These are phyloP conservation scores for Lymantria dispar DNA, from an alignment of 2,888 invertebrate genomes.

Conservation along the genomic window DNA sequence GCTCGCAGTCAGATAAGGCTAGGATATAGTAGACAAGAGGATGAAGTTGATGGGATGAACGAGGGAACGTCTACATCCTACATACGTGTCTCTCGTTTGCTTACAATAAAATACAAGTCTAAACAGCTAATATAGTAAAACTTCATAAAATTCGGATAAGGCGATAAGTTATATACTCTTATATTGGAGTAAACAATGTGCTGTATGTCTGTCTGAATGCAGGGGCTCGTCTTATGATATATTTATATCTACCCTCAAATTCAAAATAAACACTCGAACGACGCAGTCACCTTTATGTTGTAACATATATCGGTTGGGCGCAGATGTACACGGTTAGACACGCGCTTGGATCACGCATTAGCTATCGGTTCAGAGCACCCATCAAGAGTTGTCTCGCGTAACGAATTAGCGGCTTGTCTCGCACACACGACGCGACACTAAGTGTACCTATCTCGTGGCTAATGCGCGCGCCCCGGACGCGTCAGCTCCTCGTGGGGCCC, in stretches of 20 bases:
- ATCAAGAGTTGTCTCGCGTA: no score
- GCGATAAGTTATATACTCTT: slow-evolving; percentile 58
- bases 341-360: no score
- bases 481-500: slow-evolving; percentile 19
- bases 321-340: no score
- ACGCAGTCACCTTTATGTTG: no score
- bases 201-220: neutral
- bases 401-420: no score
- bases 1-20: neutral
- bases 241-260: no score
- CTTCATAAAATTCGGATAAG: slow-evolving; percentile 59
- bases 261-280: no score
- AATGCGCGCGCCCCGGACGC: neutral
- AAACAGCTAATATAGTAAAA: slow-evolving; percentile 43
- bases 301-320: no score
- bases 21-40: neutral
- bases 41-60: neutral
- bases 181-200: slow-evolving; percentile 11
- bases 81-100: neutral
- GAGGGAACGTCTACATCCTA: neutral
- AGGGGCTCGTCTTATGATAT: neutral
- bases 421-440: no score
- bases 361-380: no score
- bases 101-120: slow-evolving; percentile 11
- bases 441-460: no score